Percentiles rank a stretch among this genome's conserved stretches.
phyloP scores from a whole-genome alignment of 2,113 vertebrate genomes.

The Xenopus tropicalis region UCB_Xtro_10.0 CM004451.2:54016001-54016500 shows the following conservation, averaged over 20 bases:
- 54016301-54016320: constrained; percentile 99
- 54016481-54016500: constrained; percentile 98
- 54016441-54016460: constrained; percentile 77
- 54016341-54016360: constrained; percentile 98
- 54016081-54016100: not conserved
- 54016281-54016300: constrained; percentile 54
- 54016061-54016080: constrained; percentile 90
- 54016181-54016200: too few relatives aligned
- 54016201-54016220: too few relatives aligned
- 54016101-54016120: not conserved
- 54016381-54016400: too few relatives aligned
- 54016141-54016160: too few relatives aligned
- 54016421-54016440: not conserved
- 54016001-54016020: constrained; percentile 97
- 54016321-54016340: constrained; percentile 99
- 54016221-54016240: too few relatives aligned
- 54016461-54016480: constrained; percentile 96
- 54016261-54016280: too few relatives aligned
- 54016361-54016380: constrained; percentile 80
- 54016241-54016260: too few relatives aligned
- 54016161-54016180: too few relatives aligned
- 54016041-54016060: constrained; percentile 98
- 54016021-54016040: constrained; percentile 97
- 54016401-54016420: too few relatives aligned
- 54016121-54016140: too few relatives aligned